Percentiles rank a stretch among this genome's conserved stretches.
Conservation (phyloP, 2,888 invertebrate genomes). For the Drosophila anomelani region DNA sequence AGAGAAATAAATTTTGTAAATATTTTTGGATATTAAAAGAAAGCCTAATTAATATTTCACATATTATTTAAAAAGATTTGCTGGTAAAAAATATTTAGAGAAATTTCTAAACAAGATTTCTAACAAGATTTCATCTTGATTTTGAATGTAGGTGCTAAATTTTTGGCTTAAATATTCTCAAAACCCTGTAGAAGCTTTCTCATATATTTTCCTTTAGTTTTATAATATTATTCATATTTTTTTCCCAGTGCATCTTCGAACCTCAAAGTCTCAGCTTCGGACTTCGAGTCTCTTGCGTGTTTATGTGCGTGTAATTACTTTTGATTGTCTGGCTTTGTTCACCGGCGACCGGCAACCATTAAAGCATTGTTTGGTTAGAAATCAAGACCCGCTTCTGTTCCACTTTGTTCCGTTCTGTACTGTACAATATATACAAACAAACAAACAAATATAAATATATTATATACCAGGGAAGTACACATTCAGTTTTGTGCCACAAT, state of each 20-base stretch:
- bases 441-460: constrained; percentile 4
- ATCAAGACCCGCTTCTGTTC: constrained; percentile 44
- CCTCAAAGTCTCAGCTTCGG: constrained; percentile 20
- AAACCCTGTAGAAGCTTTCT: rapidly evolving
- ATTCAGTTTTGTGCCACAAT: constrained; percentile 19
- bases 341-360: constrained; percentile 44
- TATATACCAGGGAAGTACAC: neutral
- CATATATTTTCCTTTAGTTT: neutral
- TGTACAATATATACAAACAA: constrained; percentile 1
- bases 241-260: neutral
- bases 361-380: constrained; percentile 57
- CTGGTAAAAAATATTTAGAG: neutral
- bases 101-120: no score
- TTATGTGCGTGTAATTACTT: constrained; percentile 79
- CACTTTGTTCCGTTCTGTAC: neutral
- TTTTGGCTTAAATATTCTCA: no score
- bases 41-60: neutral
- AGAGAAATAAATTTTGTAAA: neutral
- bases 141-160: neutral
- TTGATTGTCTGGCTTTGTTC: constrained; percentile 68
- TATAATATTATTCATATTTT: neutral
- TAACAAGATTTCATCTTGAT: no score
- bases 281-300: constrained; percentile 66
- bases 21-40: neutral
- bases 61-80: neutral